Conservation (phyloP, 2,888 invertebrate genomes). For the Clitarchus hookeri region DNA sequence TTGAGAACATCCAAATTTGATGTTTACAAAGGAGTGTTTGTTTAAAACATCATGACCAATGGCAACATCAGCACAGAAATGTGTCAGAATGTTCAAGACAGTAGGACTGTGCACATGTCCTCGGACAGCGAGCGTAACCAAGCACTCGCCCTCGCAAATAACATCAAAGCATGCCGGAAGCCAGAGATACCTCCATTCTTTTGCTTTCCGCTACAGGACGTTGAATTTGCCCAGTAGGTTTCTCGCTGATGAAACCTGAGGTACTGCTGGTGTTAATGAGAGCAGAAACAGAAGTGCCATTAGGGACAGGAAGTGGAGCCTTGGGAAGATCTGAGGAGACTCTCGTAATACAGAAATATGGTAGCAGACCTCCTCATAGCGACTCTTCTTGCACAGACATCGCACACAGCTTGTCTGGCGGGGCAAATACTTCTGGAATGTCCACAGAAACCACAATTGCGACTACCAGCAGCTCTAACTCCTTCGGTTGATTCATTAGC, state of each 20-base stretch:
- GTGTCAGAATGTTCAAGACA: neutral
- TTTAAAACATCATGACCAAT: slow-evolving; percentile 25
- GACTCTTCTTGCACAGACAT: too few relatives aligned
- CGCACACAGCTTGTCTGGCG: too few relatives aligned
- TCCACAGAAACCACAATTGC: too few relatives aligned
- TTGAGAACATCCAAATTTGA: slow-evolving; percentile 25
- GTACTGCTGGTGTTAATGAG: slow-evolving; percentile 26
- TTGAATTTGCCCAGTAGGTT: neutral
- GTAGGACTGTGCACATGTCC: neutral
- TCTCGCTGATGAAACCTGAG: slow-evolving; percentile 11
- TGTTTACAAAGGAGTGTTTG: slow-evolving; percentile 8
- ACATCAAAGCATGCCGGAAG: neutral
- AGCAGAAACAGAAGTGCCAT: neutral
- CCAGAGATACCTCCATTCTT: slow-evolving; percentile 5
- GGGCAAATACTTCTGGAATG: too few relatives aligned
- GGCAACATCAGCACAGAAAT: slow-evolving; percentile 14
- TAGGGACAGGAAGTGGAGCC: neutral
- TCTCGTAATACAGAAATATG: too few relatives aligned
- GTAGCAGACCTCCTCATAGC: too few relatives aligned
- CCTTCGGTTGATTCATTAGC: too few relatives aligned
- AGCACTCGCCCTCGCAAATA: neutral
- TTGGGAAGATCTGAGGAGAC: neutral
- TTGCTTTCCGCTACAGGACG: neutral
- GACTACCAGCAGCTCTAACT: too few relatives aligned
- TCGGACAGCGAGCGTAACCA: neutral